phyloP scores from a whole-genome alignment of 2,113 vertebrate species.

The Upupa epops region DNA sequence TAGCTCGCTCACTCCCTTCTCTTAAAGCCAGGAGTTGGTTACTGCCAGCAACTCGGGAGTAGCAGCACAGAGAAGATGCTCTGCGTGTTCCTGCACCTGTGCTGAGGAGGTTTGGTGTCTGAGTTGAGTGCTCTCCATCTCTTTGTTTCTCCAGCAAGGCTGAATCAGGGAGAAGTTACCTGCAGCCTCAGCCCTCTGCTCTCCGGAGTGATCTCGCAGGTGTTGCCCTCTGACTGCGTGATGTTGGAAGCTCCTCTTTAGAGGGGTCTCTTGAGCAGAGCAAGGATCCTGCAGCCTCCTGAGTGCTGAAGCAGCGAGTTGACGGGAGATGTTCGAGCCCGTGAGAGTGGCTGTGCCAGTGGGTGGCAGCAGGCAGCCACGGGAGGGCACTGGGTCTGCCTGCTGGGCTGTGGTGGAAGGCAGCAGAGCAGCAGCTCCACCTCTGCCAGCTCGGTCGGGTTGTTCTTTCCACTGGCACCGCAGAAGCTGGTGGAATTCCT shows the following conservation, averaged over 20 bases:
- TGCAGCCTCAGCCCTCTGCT: neutral
- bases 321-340: neutral
- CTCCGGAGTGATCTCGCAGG: neutral
- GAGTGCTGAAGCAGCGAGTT: neutral
- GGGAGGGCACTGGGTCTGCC: accelerated
- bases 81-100: accelerated
- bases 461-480: neutral
- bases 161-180: accelerated
- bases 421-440: neutral
- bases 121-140: accelerated
- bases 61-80: neutral
- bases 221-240: neutral
- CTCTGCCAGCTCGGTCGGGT: accelerated
- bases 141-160: neutral
- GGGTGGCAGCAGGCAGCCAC: neutral
- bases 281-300: neutral
- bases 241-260: accelerated
- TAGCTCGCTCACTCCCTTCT: neutral
- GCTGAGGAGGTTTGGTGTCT: accelerated
- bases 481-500: accelerated
- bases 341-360: accelerated
- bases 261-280: neutral
- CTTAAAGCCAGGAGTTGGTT: accelerated
- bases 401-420: accelerated
- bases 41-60: accelerated